phyloP scores from a whole-genome alignment of 2,888 invertebrate species.

The Cosmia trapezina region DNA sequence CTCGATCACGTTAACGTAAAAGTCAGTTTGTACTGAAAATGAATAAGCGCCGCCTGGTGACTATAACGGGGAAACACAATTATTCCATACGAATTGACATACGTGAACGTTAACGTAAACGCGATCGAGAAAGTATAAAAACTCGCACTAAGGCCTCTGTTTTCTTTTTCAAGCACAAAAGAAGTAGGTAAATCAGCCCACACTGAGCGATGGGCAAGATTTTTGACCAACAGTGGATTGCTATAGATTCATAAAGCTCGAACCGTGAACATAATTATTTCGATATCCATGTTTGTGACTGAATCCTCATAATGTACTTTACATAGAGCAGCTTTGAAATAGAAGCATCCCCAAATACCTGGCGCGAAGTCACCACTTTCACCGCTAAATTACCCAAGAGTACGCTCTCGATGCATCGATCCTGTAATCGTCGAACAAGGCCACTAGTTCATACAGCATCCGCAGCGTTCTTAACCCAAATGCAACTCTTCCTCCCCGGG shows the following conservation, averaged over 20 bases:
- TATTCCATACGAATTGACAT: too few relatives aligned
- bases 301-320: too few relatives aligned
- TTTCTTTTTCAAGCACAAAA: too few relatives aligned
- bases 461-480: slow-evolving; percentile 25
- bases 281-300: not conserved
- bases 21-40: too few relatives aligned
- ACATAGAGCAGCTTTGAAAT: not conserved
- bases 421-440: slow-evolving; percentile 9
- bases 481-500: slow-evolving; percentile 47
- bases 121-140: too few relatives aligned
- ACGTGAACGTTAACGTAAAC: too few relatives aligned
- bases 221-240: too few relatives aligned
- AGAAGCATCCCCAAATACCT: not conserved
- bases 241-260: not conserved
- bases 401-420: slow-evolving; percentile 2
- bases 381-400: not conserved
- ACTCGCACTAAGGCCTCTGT: too few relatives aligned
- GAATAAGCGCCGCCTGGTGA: too few relatives aligned
- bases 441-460: not conserved
- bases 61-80: too few relatives aligned
- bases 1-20: too few relatives aligned
- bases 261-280: not conserved
- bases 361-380: not conserved
- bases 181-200: too few relatives aligned
- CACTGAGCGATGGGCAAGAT: not conserved